phyloP scores from a whole-genome alignment of 2,797 vertebrate species.

The Knipowitschia caucasica region DNA sequence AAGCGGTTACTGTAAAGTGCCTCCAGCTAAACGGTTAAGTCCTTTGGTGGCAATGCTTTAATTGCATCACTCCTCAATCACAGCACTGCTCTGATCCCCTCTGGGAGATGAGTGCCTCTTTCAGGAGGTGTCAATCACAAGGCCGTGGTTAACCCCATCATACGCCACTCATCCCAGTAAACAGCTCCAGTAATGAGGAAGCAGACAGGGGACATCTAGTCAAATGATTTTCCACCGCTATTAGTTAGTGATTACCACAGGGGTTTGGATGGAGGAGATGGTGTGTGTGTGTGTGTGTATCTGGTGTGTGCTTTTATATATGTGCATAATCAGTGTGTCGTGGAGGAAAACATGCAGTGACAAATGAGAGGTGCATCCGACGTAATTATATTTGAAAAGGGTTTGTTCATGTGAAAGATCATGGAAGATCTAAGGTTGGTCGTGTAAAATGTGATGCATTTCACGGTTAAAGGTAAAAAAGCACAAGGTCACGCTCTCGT shows the following conservation, averaged over 20 bases:
- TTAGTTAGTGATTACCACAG: constrained; percentile 13
- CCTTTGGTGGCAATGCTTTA: constrained; percentile 55
- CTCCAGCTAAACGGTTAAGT: constrained; percentile 34
- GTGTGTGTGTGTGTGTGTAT: neutral
- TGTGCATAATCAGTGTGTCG: constrained; percentile 1
- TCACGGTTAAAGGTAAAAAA: too few species aligned
- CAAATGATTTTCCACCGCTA: constrained; percentile 16
- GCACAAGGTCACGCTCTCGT: too few species aligned
- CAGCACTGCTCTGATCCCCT: constrained; percentile 38
- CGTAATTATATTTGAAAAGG: neutral
- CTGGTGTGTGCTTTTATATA: neutral
- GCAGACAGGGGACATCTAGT: constrained; percentile 25
- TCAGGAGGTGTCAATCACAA: constrained; percentile 59
- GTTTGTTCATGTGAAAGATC: too few species aligned
- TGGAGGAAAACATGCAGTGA: neutral
- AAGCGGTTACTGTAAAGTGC: constrained; percentile 22
- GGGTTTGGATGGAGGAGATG: constrained; percentile 1
- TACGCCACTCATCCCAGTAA: constrained; percentile 62
- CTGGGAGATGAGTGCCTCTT: constrained; percentile 31
- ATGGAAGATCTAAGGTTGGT: too few species aligned
- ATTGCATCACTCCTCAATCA: constrained; percentile 59
- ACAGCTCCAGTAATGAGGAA: constrained; percentile 36
- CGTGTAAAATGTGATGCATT: too few species aligned
- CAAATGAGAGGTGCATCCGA: neutral
- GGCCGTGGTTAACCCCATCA: constrained; percentile 54